These are phyloP conservation scores for Shinisaurus crocodilurus DNA, from an alignment of 2,113 vertebrate species.

Conservation along the genomic window DNA sequence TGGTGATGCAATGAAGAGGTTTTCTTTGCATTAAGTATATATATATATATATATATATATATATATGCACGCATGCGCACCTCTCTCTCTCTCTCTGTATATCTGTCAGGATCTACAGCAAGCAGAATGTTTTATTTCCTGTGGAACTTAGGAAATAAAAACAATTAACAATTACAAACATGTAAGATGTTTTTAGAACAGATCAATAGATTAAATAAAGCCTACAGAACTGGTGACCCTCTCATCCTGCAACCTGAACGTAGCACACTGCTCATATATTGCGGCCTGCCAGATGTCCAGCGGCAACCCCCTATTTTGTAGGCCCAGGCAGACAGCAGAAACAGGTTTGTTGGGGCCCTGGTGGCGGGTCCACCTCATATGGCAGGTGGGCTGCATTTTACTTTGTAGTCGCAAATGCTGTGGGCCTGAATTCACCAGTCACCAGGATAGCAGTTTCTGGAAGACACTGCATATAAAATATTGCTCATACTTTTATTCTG, in stretches of 20 bases:
- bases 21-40: not conserved
- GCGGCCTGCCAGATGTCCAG: not conserved
- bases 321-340: not conserved
- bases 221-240: not conserved
- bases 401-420: not conserved
- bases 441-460: not conserved
- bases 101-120: not conserved
- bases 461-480: not conserved
- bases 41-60: no score
- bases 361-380: not conserved
- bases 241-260: not conserved
- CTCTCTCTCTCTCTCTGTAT: no score
- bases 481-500: not conserved
- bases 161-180: not conserved
- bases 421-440: not conserved
- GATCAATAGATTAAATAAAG: not conserved
- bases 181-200: not conserved
- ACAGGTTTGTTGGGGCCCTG: not conserved
- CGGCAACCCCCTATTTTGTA: not conserved
- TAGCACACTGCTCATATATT: not conserved
- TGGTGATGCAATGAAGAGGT: not conserved
- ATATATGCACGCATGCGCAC: no score
- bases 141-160: not conserved
- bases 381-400: not conserved
- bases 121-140: conserved; percentile 28